Evolutionary conservation across 2,888 invertebrate genomes (phyloP).

Genomic region (Thysanoteuthis rhombus): DNA sequence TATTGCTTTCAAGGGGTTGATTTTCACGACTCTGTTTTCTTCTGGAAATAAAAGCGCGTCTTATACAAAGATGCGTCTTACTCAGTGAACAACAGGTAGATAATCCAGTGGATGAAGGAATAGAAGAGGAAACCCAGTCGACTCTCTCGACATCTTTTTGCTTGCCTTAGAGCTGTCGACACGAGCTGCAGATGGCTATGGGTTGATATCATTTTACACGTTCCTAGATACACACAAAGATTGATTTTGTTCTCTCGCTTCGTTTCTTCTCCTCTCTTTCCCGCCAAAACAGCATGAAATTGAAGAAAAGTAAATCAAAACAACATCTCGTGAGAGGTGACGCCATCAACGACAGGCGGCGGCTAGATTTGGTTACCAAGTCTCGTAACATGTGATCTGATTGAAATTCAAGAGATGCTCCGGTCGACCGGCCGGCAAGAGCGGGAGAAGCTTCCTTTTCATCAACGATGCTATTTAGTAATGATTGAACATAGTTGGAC

Average conservation of each 20-base stretch:
- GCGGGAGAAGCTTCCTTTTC: not conserved
- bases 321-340: not conserved
- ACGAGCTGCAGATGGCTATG: not conserved
- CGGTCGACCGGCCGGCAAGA: not conserved
- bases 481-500: not conserved
- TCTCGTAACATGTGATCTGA: not conserved
- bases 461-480: not conserved
- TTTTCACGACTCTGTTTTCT: not conserved
- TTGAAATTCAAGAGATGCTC: not conserved
- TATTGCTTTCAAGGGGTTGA: not conserved
- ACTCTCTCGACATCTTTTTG: not conserved
- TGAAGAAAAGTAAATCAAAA: not conserved
- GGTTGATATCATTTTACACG: not conserved
- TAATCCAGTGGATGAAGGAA: not conserved
- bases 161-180: not conserved
- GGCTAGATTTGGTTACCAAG: not conserved
- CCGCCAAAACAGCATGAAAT: not conserved
- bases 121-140: not conserved
- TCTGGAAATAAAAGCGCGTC: not conserved
- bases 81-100: not conserved
- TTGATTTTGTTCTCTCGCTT: not conserved
- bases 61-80: not conserved
- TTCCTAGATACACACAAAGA: not conserved
- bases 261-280: not conserved
- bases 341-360: not conserved